Evolutionary conservation across 2,888 invertebrate genomes (phyloP), one percentile per base, ranked within the genome.

Genomic region (Xanthia togata): DNA sequence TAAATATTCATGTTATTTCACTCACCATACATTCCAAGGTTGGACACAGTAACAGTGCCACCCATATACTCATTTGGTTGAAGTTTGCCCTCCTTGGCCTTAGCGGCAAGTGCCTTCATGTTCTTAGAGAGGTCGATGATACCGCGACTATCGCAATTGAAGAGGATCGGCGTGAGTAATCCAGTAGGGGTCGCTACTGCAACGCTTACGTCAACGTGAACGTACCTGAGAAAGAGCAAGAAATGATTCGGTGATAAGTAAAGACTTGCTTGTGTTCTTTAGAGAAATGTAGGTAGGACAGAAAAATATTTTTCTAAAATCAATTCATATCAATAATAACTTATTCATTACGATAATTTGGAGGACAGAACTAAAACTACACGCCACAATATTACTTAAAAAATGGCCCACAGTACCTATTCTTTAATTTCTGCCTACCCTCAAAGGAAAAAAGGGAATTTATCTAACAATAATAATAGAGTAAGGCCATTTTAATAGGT

Each of bases 141-240:
- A 44, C 99, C 99, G 94, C 99, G 99, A 67, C 97, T 97, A 92
- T 99, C 99, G 0, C 99, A 99, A 91, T 97, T 97, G 93, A 98
- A 98, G 23, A 99, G 97, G 86, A 99, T 99, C 2, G 99, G 99
- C 2, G 99, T 99, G 81, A 99, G 99, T 23, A 99, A 97, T 0
- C 99, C 99, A 82, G 97, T 97, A 4, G 99, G 98, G 0, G 99
- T 99, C 79, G 99, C 98, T 8, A 99, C 99, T 1, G 99, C 99
- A 76, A 99, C 98, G 90, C 98, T 98, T 1, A 99, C 98, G 94
- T 99, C 99, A 14, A 99, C 99, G 89, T 98, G 98, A 67, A 98
- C 97, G 92, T 98, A 99, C 92, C 98, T 98, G 90, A 41, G 26
- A 11, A 26, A 74, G 60, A 55, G 20, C 20, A 74, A 23, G 9